Base-by-base conservation (phyloP, 2,797 vertebrate species). In the Spea hammondii region DNA sequence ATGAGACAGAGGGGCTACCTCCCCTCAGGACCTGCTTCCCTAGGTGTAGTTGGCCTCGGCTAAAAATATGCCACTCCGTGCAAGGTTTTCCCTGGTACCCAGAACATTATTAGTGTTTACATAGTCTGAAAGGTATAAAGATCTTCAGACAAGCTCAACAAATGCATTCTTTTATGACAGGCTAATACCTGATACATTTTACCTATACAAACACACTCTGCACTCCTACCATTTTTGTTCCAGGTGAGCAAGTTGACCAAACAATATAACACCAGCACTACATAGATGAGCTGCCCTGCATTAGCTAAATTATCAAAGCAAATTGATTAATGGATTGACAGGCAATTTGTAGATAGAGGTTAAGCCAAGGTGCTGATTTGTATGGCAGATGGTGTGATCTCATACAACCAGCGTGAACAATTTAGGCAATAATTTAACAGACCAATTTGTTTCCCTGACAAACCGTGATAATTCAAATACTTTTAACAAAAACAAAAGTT, bases 271-370 rank as follows among this genome's bases (percentile, higher is more conserved):
- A 65, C 14, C 8, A 49, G 6, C 13, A 13, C 53, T 4, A 17
- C 49, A 12, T 14, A 45, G 46, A 5, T 4, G 53, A 50, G 46
- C 62, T 6, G 46, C 1, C 53, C 60, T 44, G 12, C 46, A 65
- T 78, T 72, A 78, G 50, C 8, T 46, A 47, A 70, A 72, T 78
- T 78, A 78, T 66, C 62, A 49, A 66, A 57, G 62, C 48, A 72
- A 72, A 78, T 14, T 45, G 53, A 78, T 48, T 78, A 78, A 78
- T 78, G 77, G 72, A 64, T 49, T 32, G 65, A 17, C 65, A 72
- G 32, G 70, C 48, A 65, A 72, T 78, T 76, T 72, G 72, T 8
- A 78, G 9, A 17, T 55, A 76, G 10, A 54, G 44, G 13, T 17
- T 53, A 8, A 60, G 46, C 54, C n/a, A 79, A 75, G 59, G 11